Evolutionary conservation across 92 coral and sea anemone species (phyloP).

Genomic region (Pocillopora grandis): DNA sequence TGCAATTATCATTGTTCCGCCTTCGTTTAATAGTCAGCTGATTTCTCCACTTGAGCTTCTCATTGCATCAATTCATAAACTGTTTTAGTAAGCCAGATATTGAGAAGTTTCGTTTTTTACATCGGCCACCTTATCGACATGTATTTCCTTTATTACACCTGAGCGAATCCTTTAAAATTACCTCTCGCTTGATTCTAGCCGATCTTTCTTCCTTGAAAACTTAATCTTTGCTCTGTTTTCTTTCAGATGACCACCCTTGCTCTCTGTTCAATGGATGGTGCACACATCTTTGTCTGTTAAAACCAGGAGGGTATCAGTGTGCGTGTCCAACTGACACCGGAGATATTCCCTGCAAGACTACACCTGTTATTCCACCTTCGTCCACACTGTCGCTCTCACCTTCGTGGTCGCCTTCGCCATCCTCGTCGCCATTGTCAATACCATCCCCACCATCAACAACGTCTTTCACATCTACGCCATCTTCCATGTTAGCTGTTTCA

Average conservation of each 20-base stretch:
- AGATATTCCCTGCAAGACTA: slow-evolving; percentile 23
- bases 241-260: slow-evolving; percentile 62
- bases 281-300: slow-evolving; percentile 58
- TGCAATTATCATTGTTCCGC: too few relatives aligned
- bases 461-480: not conserved
- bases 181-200: not conserved
- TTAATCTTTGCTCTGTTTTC: not conserved
- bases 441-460: not conserved
- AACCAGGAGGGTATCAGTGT: slow-evolving; percentile 56
- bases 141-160: too few relatives aligned
- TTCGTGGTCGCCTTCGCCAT: not conserved
- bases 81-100: too few relatives aligned
- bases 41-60: too few relatives aligned
- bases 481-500: not conserved
- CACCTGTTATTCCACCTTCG: slow-evolving; percentile 29
- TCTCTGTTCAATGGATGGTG: slow-evolving; percentile 60
- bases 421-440: not conserved
- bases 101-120: too few relatives aligned
- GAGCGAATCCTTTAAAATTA: too few relatives aligned
- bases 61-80: too few relatives aligned
- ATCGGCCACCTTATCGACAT: too few relatives aligned
- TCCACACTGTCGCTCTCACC: not conserved
- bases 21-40: too few relatives aligned
- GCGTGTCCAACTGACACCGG: slow-evolving; percentile 51
- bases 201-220: not conserved